These are phyloP conservation scores for Arctia plantaginis DNA, from an alignment of 2,888 invertebrate species.

Conservation along the genomic window DNA sequence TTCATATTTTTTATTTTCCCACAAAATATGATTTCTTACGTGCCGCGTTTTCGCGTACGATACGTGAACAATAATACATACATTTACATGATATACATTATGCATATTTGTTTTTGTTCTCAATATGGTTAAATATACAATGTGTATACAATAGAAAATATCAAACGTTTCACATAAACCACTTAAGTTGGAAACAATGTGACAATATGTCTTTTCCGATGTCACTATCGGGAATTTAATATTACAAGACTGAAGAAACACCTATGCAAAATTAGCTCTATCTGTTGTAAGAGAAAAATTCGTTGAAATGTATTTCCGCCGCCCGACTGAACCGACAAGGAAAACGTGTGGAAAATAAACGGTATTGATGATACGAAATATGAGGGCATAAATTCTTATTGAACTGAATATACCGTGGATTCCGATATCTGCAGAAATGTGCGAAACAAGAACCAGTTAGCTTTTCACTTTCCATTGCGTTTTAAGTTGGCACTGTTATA, in stretches of 20 bases:
- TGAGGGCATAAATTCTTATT: slow-evolving; percentile 63
- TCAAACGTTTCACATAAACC: neutral
- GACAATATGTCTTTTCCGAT: slow-evolving; percentile 26
- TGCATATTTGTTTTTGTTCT: neutral
- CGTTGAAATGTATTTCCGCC: slow-evolving; percentile 52
- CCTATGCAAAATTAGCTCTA: slow-evolving; percentile 54
- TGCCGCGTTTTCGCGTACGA: too few relatives aligned
- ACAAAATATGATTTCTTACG: too few relatives aligned
- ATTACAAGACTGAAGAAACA: slow-evolving; percentile 39
- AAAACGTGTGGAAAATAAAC: slow-evolving; percentile 63
- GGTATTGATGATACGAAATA: slow-evolving; percentile 68
- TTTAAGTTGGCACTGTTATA: slow-evolving; percentile 36
- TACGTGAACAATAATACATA: neutral
- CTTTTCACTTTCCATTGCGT: slow-evolving; percentile 52
- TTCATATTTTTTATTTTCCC: too few relatives aligned
- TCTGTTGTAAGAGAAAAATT: slow-evolving; percentile 52
- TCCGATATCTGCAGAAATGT: slow-evolving; percentile 43
- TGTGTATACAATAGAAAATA: neutral
- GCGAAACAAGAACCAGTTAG: slow-evolving; percentile 35
- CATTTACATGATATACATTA: too few relatives aligned
- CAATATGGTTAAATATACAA: neutral
- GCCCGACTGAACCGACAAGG: slow-evolving; percentile 60
- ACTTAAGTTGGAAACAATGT: slow-evolving; percentile 5
- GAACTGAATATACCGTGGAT: slow-evolving; percentile 53
- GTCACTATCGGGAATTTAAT: slow-evolving; percentile 28